These are phyloP conservation scores for Myotis yumanensis DNA, from an alignment of 2,113 vertebrate species.

Conservation along the genomic window DNA sequence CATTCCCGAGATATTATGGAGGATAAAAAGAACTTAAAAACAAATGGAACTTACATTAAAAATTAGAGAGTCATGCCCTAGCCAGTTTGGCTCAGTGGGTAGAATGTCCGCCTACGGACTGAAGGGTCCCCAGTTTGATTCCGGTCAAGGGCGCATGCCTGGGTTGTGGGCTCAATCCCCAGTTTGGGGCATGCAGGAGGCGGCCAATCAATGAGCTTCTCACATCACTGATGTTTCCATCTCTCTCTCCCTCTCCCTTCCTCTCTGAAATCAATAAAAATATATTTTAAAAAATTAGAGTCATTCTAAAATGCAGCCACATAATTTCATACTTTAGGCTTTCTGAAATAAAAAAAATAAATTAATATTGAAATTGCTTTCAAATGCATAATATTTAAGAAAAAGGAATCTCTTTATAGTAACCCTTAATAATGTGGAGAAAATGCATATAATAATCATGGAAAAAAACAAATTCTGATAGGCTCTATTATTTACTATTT, in stretches of 20 bases:
- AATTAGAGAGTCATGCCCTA: not conserved
- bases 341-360: not conserved
- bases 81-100: too few species aligned
- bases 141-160: too few species aligned
- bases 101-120: too few species aligned
- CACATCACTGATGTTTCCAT: too few species aligned
- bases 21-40: not conserved
- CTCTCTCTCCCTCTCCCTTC: too few species aligned
- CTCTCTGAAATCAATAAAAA: too few species aligned
- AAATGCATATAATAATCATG: not conserved
- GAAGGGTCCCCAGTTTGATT: too few species aligned
- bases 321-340: not conserved
- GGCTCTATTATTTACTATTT: not conserved
- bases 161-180: too few species aligned
- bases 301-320: not conserved
- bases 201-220: too few species aligned
- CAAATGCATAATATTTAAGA: not conserved
- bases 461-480: not conserved
- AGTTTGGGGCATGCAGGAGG: too few species aligned
- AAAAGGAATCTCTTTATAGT: not conserved
- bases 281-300: not conserved
- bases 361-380: not conserved
- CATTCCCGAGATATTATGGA: not conserved
- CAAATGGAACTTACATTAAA: not conserved
- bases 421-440: not conserved